Evolutionary conservation across 1,140 invertebrate genomes (phyloP), one percentile per base, ranked within the genome.

Genomic region (Drosophila persimilis): DNA sequence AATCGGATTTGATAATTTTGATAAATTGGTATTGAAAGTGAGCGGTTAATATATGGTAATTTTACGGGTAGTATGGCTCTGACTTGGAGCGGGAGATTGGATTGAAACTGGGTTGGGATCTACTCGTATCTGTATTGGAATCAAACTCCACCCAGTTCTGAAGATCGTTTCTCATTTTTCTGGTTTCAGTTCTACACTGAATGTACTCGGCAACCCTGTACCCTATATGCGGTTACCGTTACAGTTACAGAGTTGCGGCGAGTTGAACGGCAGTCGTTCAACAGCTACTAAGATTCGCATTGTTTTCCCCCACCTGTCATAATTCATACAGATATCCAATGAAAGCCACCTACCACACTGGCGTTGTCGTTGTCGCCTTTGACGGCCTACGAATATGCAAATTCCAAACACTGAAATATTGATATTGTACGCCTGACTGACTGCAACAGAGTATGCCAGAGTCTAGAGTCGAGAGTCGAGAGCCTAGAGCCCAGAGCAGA

Each of bases 361-460:
- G 39, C 22, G 58, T 51, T 54, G 54, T 64, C 70, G 43, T 55
- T 63, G 73, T 69, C 73, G 69, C 31, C 63, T 56, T 44, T 39
- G 48, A 66, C 80, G 54, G 67, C 80, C 81, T 77, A 86, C 73
- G 55, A 72, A 61, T 47, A 80, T 81, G 80, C 77, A 58, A 85
- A 86, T 77, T 17, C 31, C 20, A 39, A 43, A 44, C 17, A 53
- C 43, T 64, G 46, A 63, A 72, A 79, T 73, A 77, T 77, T 80
- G 80, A 72, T 81, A 76, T 86, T 85, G 81, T 86, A 86, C 77
- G 81, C 62, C 69, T 85, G 81, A 63, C 73, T 86, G 81, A 77
- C 52, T 81, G 73, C 65, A 54, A 57, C 43, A 77, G 73, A 71
- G 65, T 66, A 58, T 76, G 75, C 65, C 78, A 80, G 67, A 69